Percentiles rank a stretch among this genome's conserved stretches.
These are phyloP conservation scores for Sphaerophoria taeniata DNA, from an alignment of 2,888 invertebrate species.

Conservation along the genomic window DNA sequence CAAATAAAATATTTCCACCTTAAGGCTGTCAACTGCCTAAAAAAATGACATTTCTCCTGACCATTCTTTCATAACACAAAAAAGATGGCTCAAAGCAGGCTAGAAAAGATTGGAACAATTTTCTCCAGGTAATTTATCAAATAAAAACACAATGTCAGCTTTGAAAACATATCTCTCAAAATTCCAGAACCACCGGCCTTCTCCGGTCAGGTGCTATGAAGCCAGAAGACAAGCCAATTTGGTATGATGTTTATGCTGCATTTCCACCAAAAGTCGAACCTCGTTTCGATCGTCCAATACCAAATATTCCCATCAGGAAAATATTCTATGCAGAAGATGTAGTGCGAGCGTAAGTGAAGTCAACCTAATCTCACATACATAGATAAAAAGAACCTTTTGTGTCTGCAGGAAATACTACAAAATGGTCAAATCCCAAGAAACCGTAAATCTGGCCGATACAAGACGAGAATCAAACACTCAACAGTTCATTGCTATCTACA, in stretches of 20 bases:
- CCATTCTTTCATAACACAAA: constrained; percentile 53
- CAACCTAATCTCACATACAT: too few species aligned
- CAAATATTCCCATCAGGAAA: constrained; percentile 85
- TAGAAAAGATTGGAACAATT: constrained; percentile 90
- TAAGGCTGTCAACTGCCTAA: not conserved
- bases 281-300: constrained; percentile 87
- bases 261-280: constrained; percentile 96
- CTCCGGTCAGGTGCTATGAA: constrained; percentile 91
- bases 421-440: constrained; percentile 84
- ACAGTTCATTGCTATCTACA: constrained; percentile 86
- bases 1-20: constrained; percentile 1
- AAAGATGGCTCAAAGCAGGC: constrained; percentile 87
- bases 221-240: constrained; percentile 93
- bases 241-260: constrained; percentile 95
- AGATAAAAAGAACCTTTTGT: not conserved
- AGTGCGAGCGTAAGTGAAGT: constrained; percentile 89
- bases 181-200: constrained; percentile 88
- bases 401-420: constrained; percentile 87
- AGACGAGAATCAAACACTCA: constrained; percentile 83
- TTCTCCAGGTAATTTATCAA: constrained; percentile 85
- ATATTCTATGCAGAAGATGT: constrained; percentile 94
- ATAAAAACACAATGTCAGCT: constrained; percentile 37
- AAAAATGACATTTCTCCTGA: constrained; percentile 22
- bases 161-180: not conserved
- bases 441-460: constrained; percentile 84